These are phyloP conservation scores for Hemichromis elongatus DNA, from an alignment of 2,113 vertebrate species.

Conservation along the genomic window DNA sequence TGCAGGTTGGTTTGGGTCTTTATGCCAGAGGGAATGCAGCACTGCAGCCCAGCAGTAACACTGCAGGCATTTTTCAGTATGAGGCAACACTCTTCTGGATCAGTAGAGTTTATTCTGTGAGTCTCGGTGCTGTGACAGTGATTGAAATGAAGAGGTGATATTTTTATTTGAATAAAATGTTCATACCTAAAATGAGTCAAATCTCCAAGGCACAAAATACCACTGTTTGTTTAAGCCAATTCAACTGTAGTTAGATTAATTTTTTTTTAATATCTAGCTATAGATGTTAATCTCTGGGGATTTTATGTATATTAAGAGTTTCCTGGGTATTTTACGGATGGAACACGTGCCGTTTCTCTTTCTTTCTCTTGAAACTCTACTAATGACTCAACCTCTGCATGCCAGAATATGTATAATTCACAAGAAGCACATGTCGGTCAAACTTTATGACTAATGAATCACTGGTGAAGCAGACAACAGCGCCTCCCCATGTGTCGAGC, in stretches of 20 bases:
- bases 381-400: neutral
- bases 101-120: neutral
- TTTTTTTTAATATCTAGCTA: neutral
- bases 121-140: neutral
- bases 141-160: neutral
- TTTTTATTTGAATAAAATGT: neutral
- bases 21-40: neutral
- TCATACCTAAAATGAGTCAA: neutral
- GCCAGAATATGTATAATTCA: slow-evolving; percentile 2
- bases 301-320: neutral
- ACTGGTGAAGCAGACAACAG: neutral
- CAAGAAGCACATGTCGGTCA: neutral
- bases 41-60: neutral
- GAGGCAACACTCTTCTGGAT: neutral
- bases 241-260: neutral
- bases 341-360: neutral
- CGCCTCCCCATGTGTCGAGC: neutral
- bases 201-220: neutral
- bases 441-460: slow-evolving; percentile 1
- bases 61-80: neutral
- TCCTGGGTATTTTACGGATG: neutral
- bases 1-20: neutral
- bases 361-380: neutral
- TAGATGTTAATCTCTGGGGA: rapidly evolving
- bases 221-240: neutral